Base-by-base conservation (phyloP, 2,113 vertebrate species). In the Semicossyphus pulcher region DNA sequence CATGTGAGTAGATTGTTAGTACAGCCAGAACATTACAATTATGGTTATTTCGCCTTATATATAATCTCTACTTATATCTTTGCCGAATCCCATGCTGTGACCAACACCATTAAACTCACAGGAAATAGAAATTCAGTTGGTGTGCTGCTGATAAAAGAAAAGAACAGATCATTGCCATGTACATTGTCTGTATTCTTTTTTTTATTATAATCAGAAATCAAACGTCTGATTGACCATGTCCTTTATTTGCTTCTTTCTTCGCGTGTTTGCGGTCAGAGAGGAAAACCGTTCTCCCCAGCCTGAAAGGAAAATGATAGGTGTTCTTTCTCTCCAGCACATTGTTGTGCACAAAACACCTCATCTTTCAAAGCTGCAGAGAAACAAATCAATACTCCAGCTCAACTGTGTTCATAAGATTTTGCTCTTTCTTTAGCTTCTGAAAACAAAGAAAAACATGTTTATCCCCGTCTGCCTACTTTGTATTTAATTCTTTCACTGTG, bases 311-410 rank as follows among this genome's bases (percentile, higher is more conserved):
- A 81, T 72, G 75, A 86, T 62, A 36, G 34, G 44, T 78, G 72
- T 63, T 80, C 61, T 54, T 63, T 80, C 61, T 54, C 37, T 60
- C 11, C 31, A 47, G 31, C 56, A 12, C 48, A 51, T 48, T 76
- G 58, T 49, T 72, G 39, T 77, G 72, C 75, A 75, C 69, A 77
- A 34, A 75, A 70, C 68, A 57, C 62, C 34, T 73, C 58, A 52
- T 78, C 58, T 86, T 75, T 83, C 63, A 80, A 64, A 66, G 62
- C 57, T 76, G 62, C 23, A 29, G 9, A 53, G 49, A 73, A 77
- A 75, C 72, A 76, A 87, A 86, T 91, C 85, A 61, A 89, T 89
- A 81, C 21, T 32, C 18, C 15, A 68, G 16, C 61, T 64, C 51
- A 41, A 64, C 34, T 60, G 34, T 52, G 39, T 78, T 76, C 31